Evolutionary conservation across 2,888 invertebrate genomes (phyloP).

Genomic region (Diabrotica balteata): DNA sequence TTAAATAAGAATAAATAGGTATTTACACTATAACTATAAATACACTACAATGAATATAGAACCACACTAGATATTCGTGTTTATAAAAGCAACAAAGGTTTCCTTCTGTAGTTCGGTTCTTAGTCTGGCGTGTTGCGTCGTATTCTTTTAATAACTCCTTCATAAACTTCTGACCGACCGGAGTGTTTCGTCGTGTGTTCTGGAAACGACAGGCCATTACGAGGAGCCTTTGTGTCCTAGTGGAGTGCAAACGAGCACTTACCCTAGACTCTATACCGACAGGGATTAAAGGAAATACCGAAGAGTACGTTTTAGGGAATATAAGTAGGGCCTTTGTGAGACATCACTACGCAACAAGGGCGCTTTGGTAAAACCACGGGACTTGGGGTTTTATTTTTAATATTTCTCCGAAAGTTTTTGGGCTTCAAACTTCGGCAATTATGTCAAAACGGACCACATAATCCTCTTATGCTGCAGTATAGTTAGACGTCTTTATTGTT

Average conservation of each 20-base stretch:
- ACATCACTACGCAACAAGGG: slow-evolving; percentile 4
- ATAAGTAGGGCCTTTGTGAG: slow-evolving; percentile 17
- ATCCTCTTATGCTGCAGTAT: too few relatives aligned
- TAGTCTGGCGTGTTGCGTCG: not conserved
- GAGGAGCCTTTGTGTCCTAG: slow-evolving; percentile 22
- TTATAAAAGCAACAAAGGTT: too few relatives aligned
- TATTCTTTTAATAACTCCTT: slow-evolving; percentile 18
- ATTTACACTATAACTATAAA: too few relatives aligned
- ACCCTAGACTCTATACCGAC: slow-evolving; percentile 22
- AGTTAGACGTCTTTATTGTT: too few relatives aligned
- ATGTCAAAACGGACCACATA: too few relatives aligned
- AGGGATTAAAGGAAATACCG: slow-evolving; percentile 24
- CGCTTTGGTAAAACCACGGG: not conserved
- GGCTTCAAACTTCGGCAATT: too few relatives aligned
- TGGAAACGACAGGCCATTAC: slow-evolving; percentile 26
- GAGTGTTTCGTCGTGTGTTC: slow-evolving; percentile 6
- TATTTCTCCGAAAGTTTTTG: not conserved
- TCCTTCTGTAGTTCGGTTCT: too few relatives aligned
- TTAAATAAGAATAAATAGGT: too few relatives aligned
- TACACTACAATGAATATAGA: too few relatives aligned
- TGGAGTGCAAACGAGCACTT: slow-evolving; percentile 24
- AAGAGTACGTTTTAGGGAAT: slow-evolving; percentile 18
- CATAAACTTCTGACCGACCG: slow-evolving; percentile 10
- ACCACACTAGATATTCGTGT: too few relatives aligned
- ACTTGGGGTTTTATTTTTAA: not conserved